Conservation (phyloP, 1,140 invertebrate species). For the Atopsyche davidsoni region DNA sequence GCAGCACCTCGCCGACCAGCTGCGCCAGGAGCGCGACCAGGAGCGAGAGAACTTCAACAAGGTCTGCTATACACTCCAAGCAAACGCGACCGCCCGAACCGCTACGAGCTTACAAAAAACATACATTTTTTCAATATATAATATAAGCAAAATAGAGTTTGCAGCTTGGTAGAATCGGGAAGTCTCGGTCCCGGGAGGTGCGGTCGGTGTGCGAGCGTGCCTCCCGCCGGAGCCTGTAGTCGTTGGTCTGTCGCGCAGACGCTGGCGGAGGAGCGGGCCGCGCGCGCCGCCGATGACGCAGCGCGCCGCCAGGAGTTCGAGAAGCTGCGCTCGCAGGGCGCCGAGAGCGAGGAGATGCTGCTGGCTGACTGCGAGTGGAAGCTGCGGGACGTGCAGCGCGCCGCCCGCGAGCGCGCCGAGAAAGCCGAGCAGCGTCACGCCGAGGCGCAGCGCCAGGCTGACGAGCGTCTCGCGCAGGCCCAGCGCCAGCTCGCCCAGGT, state of each 20-base stretch:
- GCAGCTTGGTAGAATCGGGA: too few relatives aligned
- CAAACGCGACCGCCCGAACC: too few relatives aligned
- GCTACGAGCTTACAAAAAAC: too few relatives aligned
- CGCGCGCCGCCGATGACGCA: slow-evolving; percentile 37
- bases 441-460: slow-evolving; percentile 17
- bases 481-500: slow-evolving; percentile 22
- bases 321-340: slow-evolving; percentile 40
- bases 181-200: too few relatives aligned
- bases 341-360: slow-evolving; percentile 43
- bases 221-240: too few relatives aligned
- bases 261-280: slow-evolving; percentile 30
- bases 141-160: too few relatives aligned
- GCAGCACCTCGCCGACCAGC: slow-evolving; percentile 37
- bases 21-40: slow-evolving; percentile 39
- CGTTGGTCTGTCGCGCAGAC: too few relatives aligned
- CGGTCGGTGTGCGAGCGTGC: too few relatives aligned
- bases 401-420: slow-evolving; percentile 33
- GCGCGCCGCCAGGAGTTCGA: slow-evolving; percentile 44
- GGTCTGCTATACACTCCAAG: too few relatives aligned
- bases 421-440: slow-evolving; percentile 17
- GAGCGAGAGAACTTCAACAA: slow-evolving; percentile 33
- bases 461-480: slow-evolving; percentile 18
- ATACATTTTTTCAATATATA: too few relatives aligned
- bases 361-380: slow-evolving; percentile 49
- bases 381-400: slow-evolving; percentile 43